phyloP scores from a whole-genome alignment of 2,113 vertebrate genomes.

The Oryzias melastigma region DNA sequence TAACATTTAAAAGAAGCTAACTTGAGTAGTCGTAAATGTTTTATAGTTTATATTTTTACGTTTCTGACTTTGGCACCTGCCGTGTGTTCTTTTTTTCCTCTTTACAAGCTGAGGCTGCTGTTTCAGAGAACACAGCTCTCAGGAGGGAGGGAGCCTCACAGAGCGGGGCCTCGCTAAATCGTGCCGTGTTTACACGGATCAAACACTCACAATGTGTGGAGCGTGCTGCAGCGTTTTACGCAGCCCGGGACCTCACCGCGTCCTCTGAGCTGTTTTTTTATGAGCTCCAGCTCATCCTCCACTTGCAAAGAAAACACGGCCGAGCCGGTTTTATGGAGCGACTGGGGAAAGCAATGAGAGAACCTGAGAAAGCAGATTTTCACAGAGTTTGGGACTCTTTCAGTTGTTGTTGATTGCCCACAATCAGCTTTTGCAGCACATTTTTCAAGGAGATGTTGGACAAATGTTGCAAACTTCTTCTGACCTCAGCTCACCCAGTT shows the following conservation, averaged over 20 bases:
- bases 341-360: slow-evolving; percentile 47
- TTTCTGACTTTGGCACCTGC: slow-evolving; percentile 74
- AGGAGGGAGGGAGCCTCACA: slow-evolving; percentile 63
- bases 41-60: slow-evolving; percentile 52
- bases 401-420: too few species aligned
- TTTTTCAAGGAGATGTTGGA: slow-evolving; percentile 29
- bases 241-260: slow-evolving; percentile 57
- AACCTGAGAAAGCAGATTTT: slow-evolving; percentile 29
- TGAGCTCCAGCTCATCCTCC: slow-evolving; percentile 64
- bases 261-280: slow-evolving; percentile 66
- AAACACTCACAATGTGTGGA: slow-evolving; percentile 67
- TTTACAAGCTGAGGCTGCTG: slow-evolving; percentile 57
- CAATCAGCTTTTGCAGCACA: background rate
- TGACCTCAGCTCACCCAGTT: slow-evolving; percentile 40
- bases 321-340: slow-evolving; percentile 58
- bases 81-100: slow-evolving; percentile 53
- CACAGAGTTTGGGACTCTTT: slow-evolving; percentile 26
- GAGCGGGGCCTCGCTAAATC: slow-evolving; percentile 67
- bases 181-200: slow-evolving; percentile 62
- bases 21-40: slow-evolving; percentile 23
- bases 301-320: slow-evolving; percentile 67
- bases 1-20: slow-evolving; percentile 5
- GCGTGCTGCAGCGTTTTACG: slow-evolving; percentile 50
- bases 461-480: slow-evolving; percentile 3
- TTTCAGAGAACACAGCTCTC: slow-evolving; percentile 55